Percentiles rank a stretch among this genome's conserved stretches.
Evolutionary conservation across 2,113 vertebrate species (phyloP).

Genomic region (Arenaria interpres): DNA sequence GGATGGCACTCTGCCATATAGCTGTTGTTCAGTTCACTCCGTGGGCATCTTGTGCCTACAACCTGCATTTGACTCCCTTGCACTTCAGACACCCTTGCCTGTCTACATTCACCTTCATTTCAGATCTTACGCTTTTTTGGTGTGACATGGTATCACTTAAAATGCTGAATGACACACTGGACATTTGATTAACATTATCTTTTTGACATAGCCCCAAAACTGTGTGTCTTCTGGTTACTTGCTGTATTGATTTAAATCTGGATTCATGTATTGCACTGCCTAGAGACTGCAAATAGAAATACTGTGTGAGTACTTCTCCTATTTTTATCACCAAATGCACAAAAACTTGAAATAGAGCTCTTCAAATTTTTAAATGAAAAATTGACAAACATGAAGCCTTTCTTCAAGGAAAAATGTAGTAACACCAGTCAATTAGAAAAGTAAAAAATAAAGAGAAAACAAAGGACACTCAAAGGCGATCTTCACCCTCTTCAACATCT

Average conservation of each 20-base stretch:
- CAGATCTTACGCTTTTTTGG: background rate
- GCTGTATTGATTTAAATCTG: background rate
- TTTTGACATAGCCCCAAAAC: background rate
- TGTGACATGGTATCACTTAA: background rate
- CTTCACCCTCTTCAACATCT: background rate
- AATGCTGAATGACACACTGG: background rate
- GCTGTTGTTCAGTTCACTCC: background rate
- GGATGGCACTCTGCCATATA: background rate
- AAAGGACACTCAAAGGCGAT: background rate
- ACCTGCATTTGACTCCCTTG: background rate
- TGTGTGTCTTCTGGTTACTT: background rate
- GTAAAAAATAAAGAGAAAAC: background rate
- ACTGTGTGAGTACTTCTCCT: background rate
- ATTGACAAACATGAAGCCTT: background rate
- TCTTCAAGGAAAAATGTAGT: background rate
- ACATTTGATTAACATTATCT: background rate
- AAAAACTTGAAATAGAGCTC: background rate
- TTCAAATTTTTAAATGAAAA: background rate
- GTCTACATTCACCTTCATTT: background rate
- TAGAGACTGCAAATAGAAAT: slow-evolving; percentile 10
- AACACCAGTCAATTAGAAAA: background rate
- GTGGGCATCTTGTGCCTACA: background rate
- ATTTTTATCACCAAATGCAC: slow-evolving; percentile 21
- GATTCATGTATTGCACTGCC: background rate
- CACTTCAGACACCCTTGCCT: background rate